Evolutionary conservation across 2,113 vertebrate species (phyloP).

Genomic region (Pheucticus melanocephalus): DNA sequence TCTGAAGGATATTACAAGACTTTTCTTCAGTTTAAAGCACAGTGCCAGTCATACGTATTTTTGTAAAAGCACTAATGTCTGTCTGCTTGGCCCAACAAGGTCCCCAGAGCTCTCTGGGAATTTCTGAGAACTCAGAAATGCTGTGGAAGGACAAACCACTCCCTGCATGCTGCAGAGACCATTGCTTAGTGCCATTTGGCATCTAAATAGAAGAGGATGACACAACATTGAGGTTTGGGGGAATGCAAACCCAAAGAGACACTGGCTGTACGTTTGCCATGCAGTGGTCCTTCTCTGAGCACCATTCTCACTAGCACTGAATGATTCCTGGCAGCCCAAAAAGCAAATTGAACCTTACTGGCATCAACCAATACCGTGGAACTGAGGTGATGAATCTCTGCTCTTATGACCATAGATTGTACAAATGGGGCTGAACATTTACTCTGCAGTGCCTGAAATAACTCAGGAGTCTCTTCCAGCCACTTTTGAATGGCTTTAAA

Average conservation of each 20-base stretch:
- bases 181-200: not conserved
- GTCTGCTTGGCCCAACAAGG: not conserved
- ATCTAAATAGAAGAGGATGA: not conserved
- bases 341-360: not conserved
- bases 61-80: not conserved
- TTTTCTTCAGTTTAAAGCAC: not conserved
- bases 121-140: not conserved
- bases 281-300: not conserved
- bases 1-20: not conserved
- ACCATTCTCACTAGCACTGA: not conserved
- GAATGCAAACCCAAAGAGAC: not conserved
- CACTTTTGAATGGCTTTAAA: not conserved
- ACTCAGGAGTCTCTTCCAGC: not conserved
- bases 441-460: not conserved
- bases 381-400: not conserved
- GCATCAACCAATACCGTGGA: not conserved
- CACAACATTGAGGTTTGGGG: not conserved
- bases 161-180: accelerated
- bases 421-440: not conserved
- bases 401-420: not conserved
- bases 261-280: not conserved
- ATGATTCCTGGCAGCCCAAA: not conserved
- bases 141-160: not conserved
- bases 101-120: not conserved
- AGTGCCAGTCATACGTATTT: not conserved